Evolutionary conservation across 2,797 vertebrate species (phyloP).

Genomic region (Neomorphus geoffroyi): DNA sequence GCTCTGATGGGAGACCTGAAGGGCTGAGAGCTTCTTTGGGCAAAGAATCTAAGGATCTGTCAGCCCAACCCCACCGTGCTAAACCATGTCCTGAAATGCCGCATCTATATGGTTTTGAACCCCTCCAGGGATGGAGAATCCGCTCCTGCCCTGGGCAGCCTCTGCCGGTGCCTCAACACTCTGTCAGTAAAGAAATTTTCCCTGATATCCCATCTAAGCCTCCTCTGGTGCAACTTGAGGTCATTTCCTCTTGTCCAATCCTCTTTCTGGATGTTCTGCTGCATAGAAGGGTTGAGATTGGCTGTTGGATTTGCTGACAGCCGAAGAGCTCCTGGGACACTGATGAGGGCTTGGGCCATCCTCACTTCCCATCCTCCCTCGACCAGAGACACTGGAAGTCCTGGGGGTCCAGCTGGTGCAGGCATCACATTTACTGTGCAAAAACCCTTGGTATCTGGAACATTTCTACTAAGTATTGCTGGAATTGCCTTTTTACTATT

Average conservation of each 20-base stretch:
- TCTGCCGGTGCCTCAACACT: too few species aligned
- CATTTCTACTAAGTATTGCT: background rate
- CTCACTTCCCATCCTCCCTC: background rate
- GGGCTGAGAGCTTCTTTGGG: background rate
- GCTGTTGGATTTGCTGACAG: background rate
- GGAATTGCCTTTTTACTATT: background rate
- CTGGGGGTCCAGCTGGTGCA: background rate
- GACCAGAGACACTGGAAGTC: background rate
- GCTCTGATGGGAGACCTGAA: background rate
- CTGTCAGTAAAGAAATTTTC: too few species aligned
- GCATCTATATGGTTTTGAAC: too few species aligned
- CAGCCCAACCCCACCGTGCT: too few species aligned
- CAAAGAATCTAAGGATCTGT: background rate
- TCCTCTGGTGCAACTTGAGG: too few species aligned
- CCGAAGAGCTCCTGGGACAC: background rate
- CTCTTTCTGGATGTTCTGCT: too few species aligned
- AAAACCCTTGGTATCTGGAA: background rate
- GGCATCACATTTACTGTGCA: background rate
- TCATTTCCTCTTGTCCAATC: too few species aligned
- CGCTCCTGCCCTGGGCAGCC: too few species aligned
- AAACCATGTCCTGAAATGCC: too few species aligned
- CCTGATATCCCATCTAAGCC: too few species aligned
- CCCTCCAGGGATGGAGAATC: too few species aligned
- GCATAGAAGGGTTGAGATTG: background rate
- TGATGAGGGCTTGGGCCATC: background rate